Evolutionary conservation across 1,140 invertebrate species (phyloP), one percentile per base, ranked within the genome.

Genomic region (Sogatella furcifera): DNA sequence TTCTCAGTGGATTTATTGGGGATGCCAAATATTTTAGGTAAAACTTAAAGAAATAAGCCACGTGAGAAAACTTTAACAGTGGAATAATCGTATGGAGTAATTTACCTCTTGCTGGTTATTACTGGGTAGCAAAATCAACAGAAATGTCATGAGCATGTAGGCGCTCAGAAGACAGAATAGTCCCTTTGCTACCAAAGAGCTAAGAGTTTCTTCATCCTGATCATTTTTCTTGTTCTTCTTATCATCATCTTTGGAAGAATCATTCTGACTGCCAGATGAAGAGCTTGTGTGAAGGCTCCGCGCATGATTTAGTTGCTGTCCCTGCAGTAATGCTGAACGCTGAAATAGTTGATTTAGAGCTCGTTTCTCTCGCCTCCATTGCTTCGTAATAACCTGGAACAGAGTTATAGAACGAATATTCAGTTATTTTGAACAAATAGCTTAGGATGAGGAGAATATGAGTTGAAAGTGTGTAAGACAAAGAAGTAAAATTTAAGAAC

Each of bases 141-240:
- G 78, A 41, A 86, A 74, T 38, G 84, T 80, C 38, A 89, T 81
- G 44, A 88, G 74, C 71, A 88, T 80, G 67, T 85, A 88, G 34
- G 84, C 84, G 19, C 82, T 83, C 10, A 88, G 72, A 76, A 89
- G 80, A 86, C 87, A 89, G 34, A 89, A 75, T 13, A 83, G 78
- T 4, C 82, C 84, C 71, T 90, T 90, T 9, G 84, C 80, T 2
- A 89, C 55, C 1, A 89, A 70, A 1, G 85, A 82, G 5, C 81
- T 79, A 57, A 86, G 38, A 57, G 72, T 73, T 84, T 86, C 65
- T 83, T 85, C 77, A 69, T 84, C 73, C 65, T 84, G 74, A 65
- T 80, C 75, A 44, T 70, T 67, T 21, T 69, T 70, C 11, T 64
- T 55, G n/a, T 61, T 55, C 14, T 63, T 62, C 44, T 66, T 61